A percentile compares a stretch with the other conserved stretches of the same genome.
Conservation (phyloP, 2,888 invertebrate species). For the Acrocera orbiculus region DNA sequence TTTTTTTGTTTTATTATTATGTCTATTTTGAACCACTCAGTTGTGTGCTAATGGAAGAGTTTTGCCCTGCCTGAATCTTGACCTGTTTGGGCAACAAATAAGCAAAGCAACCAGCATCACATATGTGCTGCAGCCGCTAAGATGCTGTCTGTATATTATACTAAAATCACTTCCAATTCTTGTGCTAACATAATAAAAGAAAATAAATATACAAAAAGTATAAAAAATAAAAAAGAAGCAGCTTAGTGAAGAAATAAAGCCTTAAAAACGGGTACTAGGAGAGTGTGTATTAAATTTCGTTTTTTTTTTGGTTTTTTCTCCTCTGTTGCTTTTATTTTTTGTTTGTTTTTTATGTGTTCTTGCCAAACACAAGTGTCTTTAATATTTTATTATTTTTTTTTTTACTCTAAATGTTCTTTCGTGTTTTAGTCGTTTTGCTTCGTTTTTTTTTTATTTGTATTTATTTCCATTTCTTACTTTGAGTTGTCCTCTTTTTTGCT, state of each 20-base stretch:
- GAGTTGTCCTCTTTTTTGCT: constrained; percentile 25
- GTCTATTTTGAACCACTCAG: not conserved
- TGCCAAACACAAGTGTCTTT: constrained; percentile 12
- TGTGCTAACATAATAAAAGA: not conserved
- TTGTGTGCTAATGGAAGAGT: constrained; percentile 2
- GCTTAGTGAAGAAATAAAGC: too few species aligned
- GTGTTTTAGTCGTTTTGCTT: constrained; percentile 11
- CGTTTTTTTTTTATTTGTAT: constrained; percentile 20
- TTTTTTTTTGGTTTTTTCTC: constrained; percentile 6
- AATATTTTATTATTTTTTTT: too few species aligned
- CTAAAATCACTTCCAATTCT: not conserved
- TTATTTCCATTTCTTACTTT: too few species aligned
- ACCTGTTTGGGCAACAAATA: constrained; percentile 1
- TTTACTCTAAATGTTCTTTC: constrained; percentile 5
- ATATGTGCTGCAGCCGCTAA: constrained; percentile 1
- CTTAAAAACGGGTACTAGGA: too few species aligned
- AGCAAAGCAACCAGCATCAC: not conserved
- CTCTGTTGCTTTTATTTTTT: constrained; percentile 2
- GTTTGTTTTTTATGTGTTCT: too few species aligned
- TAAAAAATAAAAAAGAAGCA: constrained; percentile 1
- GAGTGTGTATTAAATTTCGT: constrained; percentile 7
- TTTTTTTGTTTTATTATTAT: not conserved
- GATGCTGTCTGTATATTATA: not conserved
- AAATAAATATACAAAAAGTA: not conserved
- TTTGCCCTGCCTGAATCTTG: constrained; percentile 7